Evolutionary conservation across 2,797 vertebrate genomes (phyloP).

Genomic region (Ciconia nigra): DNA sequence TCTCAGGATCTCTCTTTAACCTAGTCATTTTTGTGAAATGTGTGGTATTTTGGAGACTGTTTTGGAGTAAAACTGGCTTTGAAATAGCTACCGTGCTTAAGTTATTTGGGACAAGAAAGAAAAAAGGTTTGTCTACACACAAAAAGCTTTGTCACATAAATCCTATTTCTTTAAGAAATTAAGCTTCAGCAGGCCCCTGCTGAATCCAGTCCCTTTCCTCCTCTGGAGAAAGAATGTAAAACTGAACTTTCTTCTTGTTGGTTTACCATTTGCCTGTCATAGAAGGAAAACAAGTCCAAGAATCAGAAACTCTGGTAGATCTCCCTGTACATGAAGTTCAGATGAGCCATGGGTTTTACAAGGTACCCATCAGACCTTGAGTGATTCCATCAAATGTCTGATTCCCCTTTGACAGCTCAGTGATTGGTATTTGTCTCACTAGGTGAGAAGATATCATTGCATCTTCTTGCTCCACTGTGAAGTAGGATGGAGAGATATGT

Average conservation of each 20-base stretch:
- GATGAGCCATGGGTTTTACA: not conserved
- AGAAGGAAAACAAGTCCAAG: not conserved
- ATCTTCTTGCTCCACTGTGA: not conserved
- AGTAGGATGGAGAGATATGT: not conserved
- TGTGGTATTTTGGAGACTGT: not conserved
- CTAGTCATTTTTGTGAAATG: not conserved
- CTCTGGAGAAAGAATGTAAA: not conserved
- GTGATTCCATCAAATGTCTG: not conserved
- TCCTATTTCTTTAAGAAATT: not conserved
- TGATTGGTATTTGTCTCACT: not conserved
- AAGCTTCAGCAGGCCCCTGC: not conserved
- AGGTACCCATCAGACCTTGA: not conserved
- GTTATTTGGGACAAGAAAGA: not conserved
- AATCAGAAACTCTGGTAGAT: not conserved
- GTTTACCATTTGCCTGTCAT: not conserved
- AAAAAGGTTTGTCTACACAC: not conserved
- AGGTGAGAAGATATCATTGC: not conserved
- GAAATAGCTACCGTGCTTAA: not conserved
- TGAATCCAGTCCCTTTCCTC: not conserved
- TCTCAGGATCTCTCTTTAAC: not conserved
- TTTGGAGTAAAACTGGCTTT: not conserved
- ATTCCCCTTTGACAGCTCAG: not conserved
- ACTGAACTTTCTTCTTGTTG: not conserved
- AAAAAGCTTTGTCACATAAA: not conserved
- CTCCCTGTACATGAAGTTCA: not conserved